Base-by-base conservation (phyloP, 2,113 vertebrate genomes). In the Calypte anna region DNA sequence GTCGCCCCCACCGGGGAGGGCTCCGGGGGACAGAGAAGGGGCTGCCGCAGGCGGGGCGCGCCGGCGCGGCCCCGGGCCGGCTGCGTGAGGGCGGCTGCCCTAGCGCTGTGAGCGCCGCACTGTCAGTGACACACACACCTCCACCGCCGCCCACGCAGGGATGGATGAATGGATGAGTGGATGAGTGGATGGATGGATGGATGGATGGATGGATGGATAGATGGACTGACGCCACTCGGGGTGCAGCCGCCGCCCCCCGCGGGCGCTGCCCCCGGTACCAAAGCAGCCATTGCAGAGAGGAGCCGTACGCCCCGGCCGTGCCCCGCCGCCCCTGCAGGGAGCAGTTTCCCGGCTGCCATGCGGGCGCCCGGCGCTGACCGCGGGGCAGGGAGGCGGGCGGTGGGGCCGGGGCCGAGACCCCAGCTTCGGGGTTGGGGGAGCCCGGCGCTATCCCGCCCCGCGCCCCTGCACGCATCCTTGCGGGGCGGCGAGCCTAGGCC, bases 121-220 rank as follows among this genome's bases (percentile, higher is more conserved):
- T 74, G 87, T 89, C 91, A 93, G 87, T 88, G 67, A 64, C 59
- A 43, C 85, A 67, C 66, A 70, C 62, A 82, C 64, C 67, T 28
- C 46, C 46, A 46, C 90, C 48, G 33, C 88, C 91, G 58, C 88
- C 90, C 78, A 30, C 61, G 28, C 89, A 36, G 43, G 43, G 62
- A 48, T 10, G 61, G 38, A 33, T 12, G 25, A 24, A 69, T 15
- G 57, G 38, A n/a, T 12, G 22, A 24, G 63, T 25, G 38, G 70
- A 74, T 3, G 18, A 53, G 38, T 4, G 46, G 59, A 73, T 7
- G 61, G 40, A 54, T 3, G 13, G 51, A 82, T 1, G 46, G 46
- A 46, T 46, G 46, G 16, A 46, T 46, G 46, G 46, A 46, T 46
- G 33, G 44, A 44, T 44, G 43, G 43, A 44, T 44, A 14, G 15